A percentile compares a stretch with the other conserved stretches of the same genome.
phyloP scores from a whole-genome alignment of 2,113 vertebrate species.

The Heliornis fulica region DNA sequence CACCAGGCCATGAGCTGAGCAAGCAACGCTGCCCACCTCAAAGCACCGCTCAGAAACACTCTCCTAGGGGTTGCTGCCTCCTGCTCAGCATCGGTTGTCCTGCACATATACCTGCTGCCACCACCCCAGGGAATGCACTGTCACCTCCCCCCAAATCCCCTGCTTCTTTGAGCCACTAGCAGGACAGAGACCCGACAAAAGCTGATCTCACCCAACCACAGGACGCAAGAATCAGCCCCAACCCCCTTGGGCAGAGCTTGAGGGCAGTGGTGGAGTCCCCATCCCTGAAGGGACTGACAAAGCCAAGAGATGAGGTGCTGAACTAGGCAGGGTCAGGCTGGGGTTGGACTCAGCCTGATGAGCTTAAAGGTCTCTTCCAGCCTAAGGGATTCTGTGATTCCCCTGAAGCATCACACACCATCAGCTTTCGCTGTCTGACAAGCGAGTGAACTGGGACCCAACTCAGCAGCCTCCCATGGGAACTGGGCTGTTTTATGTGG shows the following conservation, averaged over 20 bases:
- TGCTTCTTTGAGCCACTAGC: neutral
- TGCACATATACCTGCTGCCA: neutral
- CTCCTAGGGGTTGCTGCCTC: neutral
- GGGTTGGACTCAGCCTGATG: no score
- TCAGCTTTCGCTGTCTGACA: neutral
- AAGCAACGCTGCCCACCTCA: neutral
- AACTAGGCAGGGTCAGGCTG: no score
- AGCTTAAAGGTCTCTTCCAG: no score
- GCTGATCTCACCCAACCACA: neutral
- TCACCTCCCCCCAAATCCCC: accelerated
- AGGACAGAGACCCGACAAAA: neutral
- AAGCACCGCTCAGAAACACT: neutral
- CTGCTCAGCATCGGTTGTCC: neutral
- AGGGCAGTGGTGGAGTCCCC: no score
- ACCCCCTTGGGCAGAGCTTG: accelerated
- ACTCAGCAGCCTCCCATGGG: neutral
- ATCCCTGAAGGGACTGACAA: no score
- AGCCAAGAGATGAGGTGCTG: no score
- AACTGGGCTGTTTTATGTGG: neutral
- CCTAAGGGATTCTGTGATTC: no score
- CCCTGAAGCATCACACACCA: neutral
- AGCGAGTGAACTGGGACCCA: accelerated
- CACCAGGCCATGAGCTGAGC: accelerated
- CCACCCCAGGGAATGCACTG: accelerated
- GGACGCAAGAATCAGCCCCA: neutral